These are phyloP conservation scores for Molorchus minor DNA, from an alignment of 2,888 invertebrate species.

Conservation along the genomic window DNA sequence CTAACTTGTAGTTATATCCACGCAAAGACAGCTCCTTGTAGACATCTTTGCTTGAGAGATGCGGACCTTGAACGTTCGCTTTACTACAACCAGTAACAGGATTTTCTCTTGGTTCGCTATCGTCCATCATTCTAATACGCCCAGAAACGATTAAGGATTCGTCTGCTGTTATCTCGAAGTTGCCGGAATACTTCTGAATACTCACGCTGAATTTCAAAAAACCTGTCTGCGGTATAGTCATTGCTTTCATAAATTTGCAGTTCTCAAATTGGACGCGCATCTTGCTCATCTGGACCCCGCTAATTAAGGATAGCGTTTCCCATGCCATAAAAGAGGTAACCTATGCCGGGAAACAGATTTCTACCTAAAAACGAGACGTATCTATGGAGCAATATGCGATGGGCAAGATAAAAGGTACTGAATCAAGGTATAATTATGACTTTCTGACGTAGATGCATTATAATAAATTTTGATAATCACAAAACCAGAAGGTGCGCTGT, in stretches of 20 bases:
- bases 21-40: constrained; percentile 75
- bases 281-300: no score
- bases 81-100: no score
- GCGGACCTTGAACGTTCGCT: background rate
- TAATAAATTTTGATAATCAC: no score
- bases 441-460: no score
- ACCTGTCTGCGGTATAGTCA: constrained; percentile 64
- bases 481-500: no score
- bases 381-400: no score
- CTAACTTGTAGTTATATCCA: constrained; percentile 68
- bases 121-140: constrained; percentile 39
- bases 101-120: constrained; percentile 8
- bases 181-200: constrained; percentile 48
- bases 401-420: no score
- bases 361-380: constrained; percentile 41
- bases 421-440: no score
- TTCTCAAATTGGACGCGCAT: no score
- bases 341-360: constrained; percentile 70
- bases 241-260: constrained; percentile 57
- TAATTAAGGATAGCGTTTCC: no score
- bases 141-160: constrained; percentile 42
- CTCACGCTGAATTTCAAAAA: constrained; percentile 42
- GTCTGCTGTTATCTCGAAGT: constrained; percentile 52
- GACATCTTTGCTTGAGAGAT: constrained; percentile 66
- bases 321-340: constrained; percentile 57